Evolutionary conservation across 2,888 invertebrate species (phyloP), one percentile per base, ranked within the genome.

Genomic region (Eucera pruinosa): DNA sequence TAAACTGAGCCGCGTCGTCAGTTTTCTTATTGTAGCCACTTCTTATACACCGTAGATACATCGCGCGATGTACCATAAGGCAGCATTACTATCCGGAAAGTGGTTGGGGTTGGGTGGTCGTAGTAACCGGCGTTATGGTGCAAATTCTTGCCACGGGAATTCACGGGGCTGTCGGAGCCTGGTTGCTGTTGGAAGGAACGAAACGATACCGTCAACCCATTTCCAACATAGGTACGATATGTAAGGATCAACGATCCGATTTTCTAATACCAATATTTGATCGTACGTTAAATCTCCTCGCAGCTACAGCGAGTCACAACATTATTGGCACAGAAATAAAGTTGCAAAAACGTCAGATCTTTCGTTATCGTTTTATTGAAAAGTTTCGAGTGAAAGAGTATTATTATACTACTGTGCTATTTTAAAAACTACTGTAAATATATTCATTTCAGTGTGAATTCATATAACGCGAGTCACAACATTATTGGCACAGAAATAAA

Each of bases 61-160:
- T 58, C 36, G 86, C 86, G 50, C 71, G 85, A 75, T 90, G 87
- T 77, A 94, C 94, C 61, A 92, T 94, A 76, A 91, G 91, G 78
- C 94, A 94, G 81, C 94, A 94, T 86, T 94, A 94, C 89, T 94
- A 94, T 86, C 94, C 94, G 30, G 95, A 94, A 92, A 94, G 94
- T 39, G 94, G 94, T 61, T 94, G 94, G 94, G 95, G 95, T 41
- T 95, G 94, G 94, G 93, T 94, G 64, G 92, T 95, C 70, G 93
- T 94, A 20, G 89, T 92, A 48, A 93, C 93, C 67, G 93, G 94
- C 48, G 92, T 94, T 65, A 88, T 93, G 72, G 93, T 94, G 60
- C 94, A 94, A 88, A 91, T 94, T 55, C 88, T 95, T 64, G 92
- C 93, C 47, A 93, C 93, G 82, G 94, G 94, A 39, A 91, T 94